Base-by-base conservation (phyloP, 2,888 invertebrate species). In the Lamellibrachia satsuma region DNA sequence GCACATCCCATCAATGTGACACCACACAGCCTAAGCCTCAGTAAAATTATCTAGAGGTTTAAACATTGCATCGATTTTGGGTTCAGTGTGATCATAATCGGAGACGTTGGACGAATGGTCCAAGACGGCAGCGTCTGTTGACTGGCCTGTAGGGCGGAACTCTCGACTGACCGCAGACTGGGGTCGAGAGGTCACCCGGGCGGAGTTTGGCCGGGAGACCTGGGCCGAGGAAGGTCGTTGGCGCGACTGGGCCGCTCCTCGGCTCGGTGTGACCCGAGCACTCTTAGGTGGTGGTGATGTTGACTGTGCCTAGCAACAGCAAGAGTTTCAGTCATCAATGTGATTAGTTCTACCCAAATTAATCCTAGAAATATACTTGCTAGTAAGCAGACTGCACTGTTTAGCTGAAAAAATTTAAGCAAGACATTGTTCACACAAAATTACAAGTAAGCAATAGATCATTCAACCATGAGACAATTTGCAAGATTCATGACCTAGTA, bases 151-250 rank as follows among this genome's bases (percentile, higher is more conserved):
- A 4, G 91, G 52, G 9, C 91, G 91, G 91, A 91, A 7, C 4
- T 91, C 91, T 91, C 91, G 91, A 11, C 51, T 91, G 1, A 52
- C 52, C 22, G 91, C 91, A 8, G 91, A 91, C 91, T 91, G 91
- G 15, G 91, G 91, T 91, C 91, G 91, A 9, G 91, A 91, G 91
- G 91, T 91, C 91, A 91, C 52, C 11, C 91, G 91, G 52, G 91
- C 51, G 6, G 91, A 52, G 8, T 22, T n/a, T 11, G 91, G 91
- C 15, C 91, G 91, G 51, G 91, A 91, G 15, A 91, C 52, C 27
- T 91, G 91, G 9, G 91, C 52, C 51, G 91, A 52, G 51, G 52
- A 91, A 9, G 91, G 60, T 9, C 60, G 60, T 60, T 60, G 60
- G 60, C 60, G 60, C 11, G 60, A 15, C 60, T 60, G 60, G 60